Conservation (phyloP, 2,797 vertebrate genomes). For the Gallinago stenura region DNA sequence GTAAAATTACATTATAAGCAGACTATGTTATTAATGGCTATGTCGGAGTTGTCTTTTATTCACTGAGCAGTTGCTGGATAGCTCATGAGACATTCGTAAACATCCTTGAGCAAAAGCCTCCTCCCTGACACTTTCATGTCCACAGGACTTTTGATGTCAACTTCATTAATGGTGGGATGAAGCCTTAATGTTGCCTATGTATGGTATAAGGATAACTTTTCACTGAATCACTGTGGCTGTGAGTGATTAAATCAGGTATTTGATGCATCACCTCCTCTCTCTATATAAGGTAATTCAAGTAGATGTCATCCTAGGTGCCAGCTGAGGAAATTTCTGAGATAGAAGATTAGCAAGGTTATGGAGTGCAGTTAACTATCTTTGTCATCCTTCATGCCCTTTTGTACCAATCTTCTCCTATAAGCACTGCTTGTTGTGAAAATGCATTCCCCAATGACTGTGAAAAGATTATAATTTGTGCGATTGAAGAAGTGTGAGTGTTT, state of each 20-base stretch:
- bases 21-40: background rate
- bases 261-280: background rate
- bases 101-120: background rate
- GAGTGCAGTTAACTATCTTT: background rate
- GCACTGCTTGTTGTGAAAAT: background rate
- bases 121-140: slow-evolving; percentile 29
- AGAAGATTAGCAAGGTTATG: background rate
- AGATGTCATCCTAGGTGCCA: background rate
- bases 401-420: background rate
- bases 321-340: background rate
- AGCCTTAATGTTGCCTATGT: background rate
- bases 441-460: background rate
- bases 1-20: background rate
- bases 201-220: background rate
- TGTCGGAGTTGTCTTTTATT: background rate
- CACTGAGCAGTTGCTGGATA: background rate
- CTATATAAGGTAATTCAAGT: background rate
- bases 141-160: background rate
- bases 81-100: background rate
- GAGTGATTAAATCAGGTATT: background rate
- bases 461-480: background rate
- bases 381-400: background rate
- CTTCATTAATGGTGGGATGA: background rate
- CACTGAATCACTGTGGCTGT: background rate
- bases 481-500: background rate